phyloP scores from a whole-genome alignment of 1,140 invertebrate genomes.

The Drosophila arizonae region DNA sequence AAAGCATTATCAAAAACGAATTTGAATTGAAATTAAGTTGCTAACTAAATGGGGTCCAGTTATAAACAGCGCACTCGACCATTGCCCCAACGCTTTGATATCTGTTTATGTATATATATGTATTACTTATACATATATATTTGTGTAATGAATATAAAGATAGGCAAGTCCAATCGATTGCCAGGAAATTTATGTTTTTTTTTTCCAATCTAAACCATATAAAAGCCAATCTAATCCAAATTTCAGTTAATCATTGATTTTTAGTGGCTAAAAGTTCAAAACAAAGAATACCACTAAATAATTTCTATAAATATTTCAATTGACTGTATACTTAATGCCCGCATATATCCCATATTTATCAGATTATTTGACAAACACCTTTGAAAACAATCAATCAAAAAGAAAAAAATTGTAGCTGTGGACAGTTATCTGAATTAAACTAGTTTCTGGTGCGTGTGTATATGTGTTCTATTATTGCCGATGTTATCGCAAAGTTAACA shows the following conservation, averaged over 20 bases:
- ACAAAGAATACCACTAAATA: constrained; percentile 3
- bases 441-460: neutral
- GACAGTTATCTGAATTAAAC: constrained; percentile 3
- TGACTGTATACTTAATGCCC: neutral
- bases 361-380: neutral
- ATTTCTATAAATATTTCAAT: constrained; percentile 6
- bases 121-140: constrained; percentile 4
- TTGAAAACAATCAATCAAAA: neutral
- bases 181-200: constrained; percentile 12
- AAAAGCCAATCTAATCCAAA: constrained; percentile 43
- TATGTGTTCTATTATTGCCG: neutral
- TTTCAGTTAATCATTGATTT: constrained; percentile 12
- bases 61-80: constrained; percentile 12
- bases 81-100: constrained; percentile 3
- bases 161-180: constrained; percentile 29
- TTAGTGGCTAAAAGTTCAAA: neutral
- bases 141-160: constrained; percentile 48
- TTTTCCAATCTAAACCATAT: constrained; percentile 34
- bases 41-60: neutral
- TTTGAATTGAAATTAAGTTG: neutral
- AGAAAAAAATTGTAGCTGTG: neutral
- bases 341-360: neutral
- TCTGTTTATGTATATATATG: neutral
- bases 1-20: neutral
- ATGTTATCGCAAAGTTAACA: neutral